Conservation (phyloP, 2,888 invertebrate species). For the Microplitis manilae region DNA sequence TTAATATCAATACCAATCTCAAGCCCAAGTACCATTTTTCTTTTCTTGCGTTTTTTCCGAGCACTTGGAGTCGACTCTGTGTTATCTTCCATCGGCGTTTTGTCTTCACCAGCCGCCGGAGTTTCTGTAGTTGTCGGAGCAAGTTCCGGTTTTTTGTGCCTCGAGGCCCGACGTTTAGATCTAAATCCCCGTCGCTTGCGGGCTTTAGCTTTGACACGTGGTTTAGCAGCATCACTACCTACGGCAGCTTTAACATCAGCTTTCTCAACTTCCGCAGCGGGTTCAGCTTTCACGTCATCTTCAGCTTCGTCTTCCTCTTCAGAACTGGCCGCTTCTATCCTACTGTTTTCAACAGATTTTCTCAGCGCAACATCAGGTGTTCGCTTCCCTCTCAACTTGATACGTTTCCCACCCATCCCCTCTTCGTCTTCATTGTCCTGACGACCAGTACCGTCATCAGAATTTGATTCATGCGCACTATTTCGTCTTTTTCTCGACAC, state of each 20-base stretch:
- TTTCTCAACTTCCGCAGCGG: constrained; percentile 46
- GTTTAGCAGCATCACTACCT: constrained; percentile 31
- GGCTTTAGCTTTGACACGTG: constrained; percentile 51
- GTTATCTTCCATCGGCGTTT: constrained; percentile 8
- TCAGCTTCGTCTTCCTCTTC: constrained; percentile 64
- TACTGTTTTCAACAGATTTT: constrained; percentile 66
- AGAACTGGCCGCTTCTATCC: constrained; percentile 61
- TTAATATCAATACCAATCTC: constrained; percentile 71
- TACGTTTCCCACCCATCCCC: constrained; percentile 63
- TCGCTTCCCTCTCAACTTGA: constrained; percentile 62
- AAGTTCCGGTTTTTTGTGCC: constrained; percentile 49
- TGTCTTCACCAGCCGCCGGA: constrained; percentile 24
- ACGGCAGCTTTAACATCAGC: constrained; percentile 45
- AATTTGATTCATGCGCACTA: constrained; percentile 63
- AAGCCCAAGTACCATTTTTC: constrained; percentile 72
- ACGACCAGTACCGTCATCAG: constrained; percentile 71
- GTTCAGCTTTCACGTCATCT: constrained; percentile 54
- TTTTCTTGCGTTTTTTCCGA: constrained; percentile 62
- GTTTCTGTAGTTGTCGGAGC: constrained; percentile 45
- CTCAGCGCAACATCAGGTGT: constrained; percentile 62
- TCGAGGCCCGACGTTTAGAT: constrained; percentile 44
- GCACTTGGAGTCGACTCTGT: constrained; percentile 29
- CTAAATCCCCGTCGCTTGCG: constrained; percentile 57
- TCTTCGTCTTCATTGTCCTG: constrained; percentile 64
- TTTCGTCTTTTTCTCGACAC: constrained; percentile 63